Evolutionary conservation across 2,113 vertebrate species (phyloP), one percentile per base, ranked within the genome.

Genomic region (Caranx ignobilis): DNA sequence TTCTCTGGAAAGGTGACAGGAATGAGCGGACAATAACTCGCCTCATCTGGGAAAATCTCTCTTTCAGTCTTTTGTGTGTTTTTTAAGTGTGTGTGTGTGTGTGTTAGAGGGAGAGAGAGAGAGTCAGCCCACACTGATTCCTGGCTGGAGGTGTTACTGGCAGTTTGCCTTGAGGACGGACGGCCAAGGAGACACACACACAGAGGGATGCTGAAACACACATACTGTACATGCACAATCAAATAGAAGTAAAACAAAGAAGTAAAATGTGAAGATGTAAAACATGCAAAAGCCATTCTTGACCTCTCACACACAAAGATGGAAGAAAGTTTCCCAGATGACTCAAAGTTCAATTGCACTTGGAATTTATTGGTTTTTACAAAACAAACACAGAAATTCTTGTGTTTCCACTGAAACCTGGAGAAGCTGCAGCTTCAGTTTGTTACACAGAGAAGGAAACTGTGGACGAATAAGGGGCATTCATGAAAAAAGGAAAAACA

Each of bases 1-100:
- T 57, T 75, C 7, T 66, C 31, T 66, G 52, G 62, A 47, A 43
- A 56, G 60, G 31, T 75, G 61, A 75, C 60, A n/a, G 31, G 48
- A 68, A 37, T 39, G 48, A 68, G 8, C 11, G 9, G 71, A 74
- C 71, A 61, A 54, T 19, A 54, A 64, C 59, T 62, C 6, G 11
- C n/a, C 34, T 62, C n/a, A 52, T 73, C 57, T 62, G 57, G 45
- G 71, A 74, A 73, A 73, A 55, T 41, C 43, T 39, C n/a, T 8
- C 6, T 57, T 43, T 73, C n/a, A 19, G n/a, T 43, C 35, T 55
- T 61, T 60, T 72, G 55, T 71, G 21, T 71, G n/a, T 56, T 54
- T 69, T 41, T 13, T 19, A 4, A 12, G n/a, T 55, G 52, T 55
- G 52, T 71, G 54, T 71, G 54, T 71, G 35, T 41, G 10, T 32